Conservation (phyloP, 2,888 invertebrate species). For the Shargacucullia verbasci region DNA sequence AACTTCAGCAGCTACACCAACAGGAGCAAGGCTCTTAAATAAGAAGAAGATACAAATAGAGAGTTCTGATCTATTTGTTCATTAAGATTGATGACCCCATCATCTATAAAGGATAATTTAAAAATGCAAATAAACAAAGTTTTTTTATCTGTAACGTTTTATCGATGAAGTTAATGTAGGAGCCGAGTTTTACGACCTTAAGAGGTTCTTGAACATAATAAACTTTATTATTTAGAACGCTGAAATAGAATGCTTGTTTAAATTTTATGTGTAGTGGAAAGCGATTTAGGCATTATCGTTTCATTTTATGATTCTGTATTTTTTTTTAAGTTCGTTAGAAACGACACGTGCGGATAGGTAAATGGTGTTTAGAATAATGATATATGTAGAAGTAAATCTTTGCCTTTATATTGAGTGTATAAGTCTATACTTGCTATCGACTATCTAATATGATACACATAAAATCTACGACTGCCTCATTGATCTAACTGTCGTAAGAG, state of each 20-base stretch:
- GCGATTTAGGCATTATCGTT: background rate
- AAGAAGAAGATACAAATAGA: conserved; percentile 3
- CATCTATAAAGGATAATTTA: conserved; percentile 43
- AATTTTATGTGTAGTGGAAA: conserved; percentile 12
- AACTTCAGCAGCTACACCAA: too few species aligned
- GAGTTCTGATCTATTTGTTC: conserved; percentile 31
- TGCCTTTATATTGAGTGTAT: too few species aligned
- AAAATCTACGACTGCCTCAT: too few species aligned
- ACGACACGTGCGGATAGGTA: too few species aligned
- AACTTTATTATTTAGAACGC: conserved; percentile 47
- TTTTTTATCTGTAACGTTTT: conserved; percentile 55
- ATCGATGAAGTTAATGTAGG: conserved; percentile 52
- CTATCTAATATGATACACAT: too few species aligned
- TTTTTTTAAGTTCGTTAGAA: too few species aligned
- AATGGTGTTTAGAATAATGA: too few species aligned
- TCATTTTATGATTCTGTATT: background rate
- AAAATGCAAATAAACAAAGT: conserved; percentile 59
- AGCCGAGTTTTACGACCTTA: conserved; percentile 45
- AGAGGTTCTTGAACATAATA: conserved; percentile 54
- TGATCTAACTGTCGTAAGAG: too few species aligned
- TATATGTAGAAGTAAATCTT: too few species aligned
- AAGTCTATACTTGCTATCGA: too few species aligned
- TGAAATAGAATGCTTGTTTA: conserved; percentile 38
- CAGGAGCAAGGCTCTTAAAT: background rate
- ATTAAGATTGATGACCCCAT: conserved; percentile 41